Base-by-base conservation (phyloP, 2,113 vertebrate species). In the Scalopus aquaticus region DNA sequence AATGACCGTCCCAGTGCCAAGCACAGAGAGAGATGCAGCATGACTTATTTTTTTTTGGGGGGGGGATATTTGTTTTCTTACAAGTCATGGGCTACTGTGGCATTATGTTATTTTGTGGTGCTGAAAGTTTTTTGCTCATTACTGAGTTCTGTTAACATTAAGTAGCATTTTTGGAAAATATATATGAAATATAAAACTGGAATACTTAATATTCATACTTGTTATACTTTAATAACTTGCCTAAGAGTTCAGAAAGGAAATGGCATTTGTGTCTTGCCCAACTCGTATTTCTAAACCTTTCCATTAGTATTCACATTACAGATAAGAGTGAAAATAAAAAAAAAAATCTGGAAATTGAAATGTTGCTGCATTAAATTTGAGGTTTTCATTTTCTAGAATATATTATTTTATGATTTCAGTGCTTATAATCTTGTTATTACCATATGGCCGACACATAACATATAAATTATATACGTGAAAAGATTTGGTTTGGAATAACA, bases 311-410 rank as follows among this genome's bases (percentile, higher is more conserved):
- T 87, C 28, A 30, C 28, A 39, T 96, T 95, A 87, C 44, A 62
- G 92, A 92, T 88, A 73, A 74, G 42, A 70, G 65, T 95, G 37
- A 83, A 24, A 96, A 95, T 94, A 73, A 92, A 67, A 69, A 62
- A 92, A 93, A 88, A 49, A 83, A 80, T 70, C 35, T 91, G 22
- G n/a, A 65, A 82, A 90, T 82, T 88, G 49, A 96, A 91, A 94
- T 93, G 83, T 32, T 95, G 37, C 16, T 88, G 39, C 62, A 92
- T 69, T 95, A 95, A 84, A 83, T 82, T 90, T 88, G 44, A 91
- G 58, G 51, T 93, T 96, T 97, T 88, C 37, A 82, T 73, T 95
- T 92, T 90, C 13, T 84, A 82, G 46, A 65, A 42, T 81, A 56
- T 90, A 39, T n/a, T 85, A 19, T 46, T 88, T 67, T 4, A 1